Evolutionary conservation across 2,797 vertebrate genomes (phyloP).

Genomic region (Sebastes baramenuke): DNA sequence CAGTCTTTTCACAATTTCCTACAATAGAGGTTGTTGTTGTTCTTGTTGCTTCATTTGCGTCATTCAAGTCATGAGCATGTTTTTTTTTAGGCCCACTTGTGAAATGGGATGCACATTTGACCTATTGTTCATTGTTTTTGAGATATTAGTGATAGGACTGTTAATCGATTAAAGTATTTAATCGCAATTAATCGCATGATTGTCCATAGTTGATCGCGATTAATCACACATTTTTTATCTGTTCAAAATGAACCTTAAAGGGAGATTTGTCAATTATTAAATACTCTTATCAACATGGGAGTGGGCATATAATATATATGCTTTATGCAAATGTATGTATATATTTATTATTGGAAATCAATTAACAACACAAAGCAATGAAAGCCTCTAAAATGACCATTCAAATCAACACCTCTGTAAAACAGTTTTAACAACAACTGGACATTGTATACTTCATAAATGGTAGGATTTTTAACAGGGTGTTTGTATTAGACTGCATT

Average conservation of each 20-base stretch:
- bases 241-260: no score
- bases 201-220: no score
- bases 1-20: background rate
- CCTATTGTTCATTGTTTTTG: background rate
- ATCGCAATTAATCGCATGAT: no score
- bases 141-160: background rate
- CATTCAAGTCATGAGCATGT: background rate
- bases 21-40: background rate
- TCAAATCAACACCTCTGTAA: background rate
- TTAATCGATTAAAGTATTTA: no score
- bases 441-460: background rate
- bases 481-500: background rate
- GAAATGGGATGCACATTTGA: background rate
- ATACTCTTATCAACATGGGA: no score
- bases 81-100: background rate
- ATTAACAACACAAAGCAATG: no score
- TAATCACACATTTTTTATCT: no score
- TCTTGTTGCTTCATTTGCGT: background rate
- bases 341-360: no score
- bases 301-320: fast-evolving
- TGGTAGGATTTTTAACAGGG: background rate
- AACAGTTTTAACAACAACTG: background rate
- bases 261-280: no score
- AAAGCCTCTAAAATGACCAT: background rate
- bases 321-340: no score